These are phyloP conservation scores for Teleopsis dalmanni DNA, from an alignment of 1,140 invertebrate species.

Conservation along the genomic window DNA sequence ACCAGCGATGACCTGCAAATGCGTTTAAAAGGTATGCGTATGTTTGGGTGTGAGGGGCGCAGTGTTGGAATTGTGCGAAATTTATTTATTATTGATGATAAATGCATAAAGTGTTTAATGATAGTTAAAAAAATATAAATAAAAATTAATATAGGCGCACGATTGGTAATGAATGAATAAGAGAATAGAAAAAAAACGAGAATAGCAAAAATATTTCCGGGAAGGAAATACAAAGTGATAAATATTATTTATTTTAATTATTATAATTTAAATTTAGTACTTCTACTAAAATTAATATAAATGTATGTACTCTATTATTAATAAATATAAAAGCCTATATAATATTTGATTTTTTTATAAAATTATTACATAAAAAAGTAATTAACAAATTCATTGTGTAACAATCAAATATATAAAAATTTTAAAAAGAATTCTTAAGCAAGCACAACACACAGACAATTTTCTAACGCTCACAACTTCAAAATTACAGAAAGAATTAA, in stretches of 20 bases:
- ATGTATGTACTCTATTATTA: slow-evolving; percentile 10
- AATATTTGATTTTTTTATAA: not conserved
- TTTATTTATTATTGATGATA: not conserved
- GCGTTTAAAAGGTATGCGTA: not conserved
- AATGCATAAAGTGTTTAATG: not conserved
- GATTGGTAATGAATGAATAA: too few relatives aligned
- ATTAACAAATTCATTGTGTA: slow-evolving; percentile 40
- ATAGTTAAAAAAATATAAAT: not conserved
- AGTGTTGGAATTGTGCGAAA: too few relatives aligned
- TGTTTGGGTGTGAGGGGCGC: not conserved
- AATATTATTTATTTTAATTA: not conserved
- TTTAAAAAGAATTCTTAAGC: too few relatives aligned
- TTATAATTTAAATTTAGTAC: not conserved
- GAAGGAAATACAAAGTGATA: slow-evolving; percentile 5
- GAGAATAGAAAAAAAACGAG: slow-evolving; percentile 7
- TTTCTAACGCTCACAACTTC: too few relatives aligned
- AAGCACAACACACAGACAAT: too few relatives aligned
- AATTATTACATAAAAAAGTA: not conserved
- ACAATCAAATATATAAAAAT: slow-evolving; percentile 92
- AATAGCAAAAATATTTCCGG: slow-evolving; percentile 2
- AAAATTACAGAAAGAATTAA: too few relatives aligned
- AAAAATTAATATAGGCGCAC: too few relatives aligned
- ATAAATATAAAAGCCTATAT: not conserved
- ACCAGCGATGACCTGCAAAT: slow-evolving; percentile 36
- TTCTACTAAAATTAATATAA: not conserved